Evolutionary conservation across 2,113 vertebrate genomes (phyloP), one percentile per base, ranked within the genome.

Genomic region (Todiramphus chloris): DNA sequence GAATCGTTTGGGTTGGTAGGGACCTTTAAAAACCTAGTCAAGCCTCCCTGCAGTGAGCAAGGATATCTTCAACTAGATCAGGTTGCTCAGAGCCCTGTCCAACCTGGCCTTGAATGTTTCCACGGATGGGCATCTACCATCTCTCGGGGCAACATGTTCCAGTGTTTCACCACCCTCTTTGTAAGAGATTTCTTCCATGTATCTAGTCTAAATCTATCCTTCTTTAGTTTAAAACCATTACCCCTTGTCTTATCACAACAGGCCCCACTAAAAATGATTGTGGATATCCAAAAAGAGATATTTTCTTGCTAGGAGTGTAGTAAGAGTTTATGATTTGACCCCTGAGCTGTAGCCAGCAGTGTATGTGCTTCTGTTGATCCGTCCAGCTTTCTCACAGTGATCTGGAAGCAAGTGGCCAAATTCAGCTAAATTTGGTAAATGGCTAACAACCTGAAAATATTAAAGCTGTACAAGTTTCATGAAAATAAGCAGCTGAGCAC

Each of bases 201-300:
- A 44, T 4, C 27, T 41, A 18, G 41, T 51, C 25, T 55, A 35
- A 70, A 70, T 27, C 30, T n/a, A 43, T 23, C 4, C 16, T 30
- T 23, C 64, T 64, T 80, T 6, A 33, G 27, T 69, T 79, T 53
- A 46, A 80, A 88, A 20, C 9, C 18, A 15, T 59, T 69, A n/a
- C 5, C 5, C 10, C 27, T n/a, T 10, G 1, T 43, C 11, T 28
- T 74, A 4, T 41, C 2, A 1, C 13, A 59, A 37, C 13, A 66
- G 24, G 18, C 18, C 23, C n/a, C 30, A 19, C 11, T 51, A 30
- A 51, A 56, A 75, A 60, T 62, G 21, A 13, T 31, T 62, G 5
- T 85, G 62, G 46, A 43, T 11, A 62, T 82, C 2, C 8, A 64
- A 83, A 88, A 58, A 1, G 39, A 70, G 7, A 63, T 5, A 5